Conservation (phyloP, 2,113 vertebrate species). For the Hippoglossus stenolepis region DNA sequence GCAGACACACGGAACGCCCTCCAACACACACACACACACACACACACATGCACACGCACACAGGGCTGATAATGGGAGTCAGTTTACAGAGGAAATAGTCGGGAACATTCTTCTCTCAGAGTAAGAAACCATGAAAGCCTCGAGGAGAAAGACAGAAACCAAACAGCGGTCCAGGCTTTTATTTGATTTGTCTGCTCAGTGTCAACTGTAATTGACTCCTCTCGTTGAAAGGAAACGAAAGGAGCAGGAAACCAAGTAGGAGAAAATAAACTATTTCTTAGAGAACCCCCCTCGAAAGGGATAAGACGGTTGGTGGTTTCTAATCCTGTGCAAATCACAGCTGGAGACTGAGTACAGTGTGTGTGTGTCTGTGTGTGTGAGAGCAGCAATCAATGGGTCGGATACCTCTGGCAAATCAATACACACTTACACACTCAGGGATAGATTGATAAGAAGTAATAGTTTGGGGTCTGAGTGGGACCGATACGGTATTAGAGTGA, state of each 20-base stretch:
- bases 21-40: neutral
- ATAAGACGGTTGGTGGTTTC: slow-evolving; percentile 27
- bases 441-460: slow-evolving; percentile 36
- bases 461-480: neutral
- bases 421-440: slow-evolving; percentile 25
- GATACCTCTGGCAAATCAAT: slow-evolving; percentile 67
- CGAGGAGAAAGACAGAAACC: slow-evolving; percentile 11
- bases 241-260: slow-evolving; percentile 5
- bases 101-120: neutral
- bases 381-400: slow-evolving; percentile 32
- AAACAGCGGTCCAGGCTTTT: slow-evolving; percentile 26
- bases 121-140: slow-evolving; percentile 15
- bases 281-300: neutral
- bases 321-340: slow-evolving; percentile 43
- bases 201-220: slow-evolving; percentile 44
- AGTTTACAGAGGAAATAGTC: neutral
- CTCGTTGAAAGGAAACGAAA: slow-evolving; percentile 23
- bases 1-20: neutral
- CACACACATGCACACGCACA: slow-evolving; percentile 20
- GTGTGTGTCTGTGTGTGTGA: neutral
- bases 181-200: slow-evolving; percentile 35
- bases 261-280: slow-evolving; percentile 42
- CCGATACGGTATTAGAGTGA: slow-evolving; percentile 21
- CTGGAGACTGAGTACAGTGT: slow-evolving; percentile 31
- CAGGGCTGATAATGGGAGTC: slow-evolving; percentile 8